phyloP scores from a whole-genome alignment of 2,888 invertebrate species.

The Thecocarcelia acutangulata region DNA sequence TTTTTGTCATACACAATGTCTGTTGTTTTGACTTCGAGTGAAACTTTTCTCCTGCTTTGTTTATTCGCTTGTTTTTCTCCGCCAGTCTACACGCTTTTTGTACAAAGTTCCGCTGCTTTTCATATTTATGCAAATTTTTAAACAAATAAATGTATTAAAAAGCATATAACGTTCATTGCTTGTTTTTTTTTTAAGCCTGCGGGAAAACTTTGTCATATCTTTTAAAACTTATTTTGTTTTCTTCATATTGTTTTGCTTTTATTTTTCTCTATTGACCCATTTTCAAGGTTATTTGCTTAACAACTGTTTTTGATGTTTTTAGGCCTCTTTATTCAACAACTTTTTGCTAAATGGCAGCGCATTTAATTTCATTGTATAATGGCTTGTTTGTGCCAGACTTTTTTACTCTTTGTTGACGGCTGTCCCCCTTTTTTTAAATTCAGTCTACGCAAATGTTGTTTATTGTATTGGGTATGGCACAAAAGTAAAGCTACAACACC shows the following conservation, averaged over 20 bases:
- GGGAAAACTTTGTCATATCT: constrained; percentile 1
- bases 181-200: not conserved
- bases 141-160: constrained; percentile 10
- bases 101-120: constrained; percentile 47
- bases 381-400: constrained; percentile 15
- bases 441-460: too few species aligned
- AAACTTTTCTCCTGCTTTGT: not conserved
- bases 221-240: constrained; percentile 1
- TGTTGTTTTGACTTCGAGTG: constrained; percentile 2
- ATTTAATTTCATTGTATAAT: not conserved
- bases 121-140: constrained; percentile 58
- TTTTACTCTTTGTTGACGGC: constrained; percentile 14
- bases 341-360: not conserved
- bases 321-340: constrained; percentile 28
- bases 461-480: too few species aligned
- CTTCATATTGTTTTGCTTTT: constrained; percentile 6
- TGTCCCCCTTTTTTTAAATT: not conserved
- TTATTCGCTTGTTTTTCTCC: constrained; percentile 5
- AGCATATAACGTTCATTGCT: not conserved
- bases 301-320: constrained; percentile 55
- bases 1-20: not conserved
- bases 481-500: too few species aligned
- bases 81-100: constrained; percentile 13
- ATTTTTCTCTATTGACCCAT: constrained; percentile 55
- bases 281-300: constrained; percentile 67